Evolutionary conservation across 2,113 vertebrate genomes (phyloP).

Genomic region (Sinocyclocheilus rhinocerous): DNA sequence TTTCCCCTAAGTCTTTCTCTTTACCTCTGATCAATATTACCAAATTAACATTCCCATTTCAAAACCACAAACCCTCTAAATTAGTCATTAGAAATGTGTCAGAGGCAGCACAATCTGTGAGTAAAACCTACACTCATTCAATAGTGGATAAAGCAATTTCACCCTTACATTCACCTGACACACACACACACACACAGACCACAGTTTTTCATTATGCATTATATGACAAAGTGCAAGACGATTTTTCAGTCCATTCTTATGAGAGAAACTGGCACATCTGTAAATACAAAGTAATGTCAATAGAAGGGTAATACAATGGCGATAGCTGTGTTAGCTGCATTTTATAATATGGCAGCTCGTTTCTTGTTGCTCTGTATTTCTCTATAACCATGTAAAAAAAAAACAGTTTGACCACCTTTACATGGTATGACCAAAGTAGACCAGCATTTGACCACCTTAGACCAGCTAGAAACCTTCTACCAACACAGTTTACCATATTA

Average conservation of each 20-base stretch:
- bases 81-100: slow-evolving; percentile 46
- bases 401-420: neutral
- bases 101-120: slow-evolving; percentile 30
- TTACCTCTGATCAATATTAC: slow-evolving; percentile 45
- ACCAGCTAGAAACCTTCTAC: neutral
- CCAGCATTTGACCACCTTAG: neutral
- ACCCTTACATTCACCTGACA: slow-evolving; percentile 33
- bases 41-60: slow-evolving; percentile 49
- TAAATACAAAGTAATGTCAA: neutral
- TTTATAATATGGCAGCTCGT: neutral
- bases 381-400: neutral
- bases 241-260: neutral
- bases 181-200: neutral
- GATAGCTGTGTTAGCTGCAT: neutral
- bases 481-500: neutral
- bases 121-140: slow-evolving; percentile 41
- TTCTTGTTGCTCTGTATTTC: neutral
- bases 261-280: neutral
- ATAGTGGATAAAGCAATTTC: slow-evolving; percentile 33
- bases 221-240: neutral
- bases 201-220: neutral
- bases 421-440: neutral
- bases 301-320: neutral
- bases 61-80: slow-evolving; percentile 42
- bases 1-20: slow-evolving; percentile 14